A percentile compares a stretch with the other conserved stretches of the same genome.
Conservation (phyloP, 2,888 invertebrate species). For the Plebejus anna region DNA sequence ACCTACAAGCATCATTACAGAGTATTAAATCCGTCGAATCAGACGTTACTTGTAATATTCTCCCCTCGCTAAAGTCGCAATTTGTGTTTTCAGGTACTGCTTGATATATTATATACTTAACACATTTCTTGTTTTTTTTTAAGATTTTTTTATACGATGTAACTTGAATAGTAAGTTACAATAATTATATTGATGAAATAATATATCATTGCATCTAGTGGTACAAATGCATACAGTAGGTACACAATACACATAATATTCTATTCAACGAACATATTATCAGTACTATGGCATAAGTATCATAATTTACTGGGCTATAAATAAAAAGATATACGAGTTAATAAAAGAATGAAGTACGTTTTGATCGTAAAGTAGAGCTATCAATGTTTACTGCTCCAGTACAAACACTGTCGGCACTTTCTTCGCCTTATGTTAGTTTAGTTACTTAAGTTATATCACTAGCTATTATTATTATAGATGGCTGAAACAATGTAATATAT, state of each 20-base stretch:
- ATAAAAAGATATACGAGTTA: conserved; percentile 51
- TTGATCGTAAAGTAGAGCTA: conserved; percentile 53
- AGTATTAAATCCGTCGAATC: not conserved
- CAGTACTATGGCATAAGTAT: not conserved
- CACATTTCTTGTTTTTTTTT: no score
- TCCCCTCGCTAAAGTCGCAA: not conserved
- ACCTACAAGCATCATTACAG: conserved; percentile 40
- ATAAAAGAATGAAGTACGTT: conserved; percentile 57
- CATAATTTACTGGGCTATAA: conserved; percentile 37
- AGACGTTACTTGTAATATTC: not conserved
- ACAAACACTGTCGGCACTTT: conserved; percentile 41
- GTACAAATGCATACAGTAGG: no score
- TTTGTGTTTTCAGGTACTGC: no score
- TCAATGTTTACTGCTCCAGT: conserved; percentile 57
- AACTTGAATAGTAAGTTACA: no score
- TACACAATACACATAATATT: not conserved
- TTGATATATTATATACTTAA: no score
- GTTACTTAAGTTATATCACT: not conserved
- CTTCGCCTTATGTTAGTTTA: conserved; percentile 35
- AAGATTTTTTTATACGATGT: no score
- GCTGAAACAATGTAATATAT: not conserved
- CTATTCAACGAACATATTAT: not conserved
- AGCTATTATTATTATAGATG: conserved; percentile 22
- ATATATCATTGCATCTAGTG: no score
- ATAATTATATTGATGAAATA: no score